Conservation (phyloP, 2,113 vertebrate genomes). For the Phasianus colchicus region DNA sequence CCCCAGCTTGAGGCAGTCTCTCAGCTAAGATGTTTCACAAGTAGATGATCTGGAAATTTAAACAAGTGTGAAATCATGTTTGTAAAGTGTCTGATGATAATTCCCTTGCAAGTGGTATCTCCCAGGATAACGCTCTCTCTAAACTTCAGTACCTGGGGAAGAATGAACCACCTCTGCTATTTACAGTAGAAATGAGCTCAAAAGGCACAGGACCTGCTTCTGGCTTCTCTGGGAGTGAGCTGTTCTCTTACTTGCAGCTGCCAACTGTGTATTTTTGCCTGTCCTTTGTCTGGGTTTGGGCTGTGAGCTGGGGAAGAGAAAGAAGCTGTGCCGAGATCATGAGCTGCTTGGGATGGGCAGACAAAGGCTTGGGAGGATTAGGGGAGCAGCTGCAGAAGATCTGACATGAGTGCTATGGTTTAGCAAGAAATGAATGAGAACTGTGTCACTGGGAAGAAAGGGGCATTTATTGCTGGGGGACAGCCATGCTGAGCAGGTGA, state of each 20-base stretch:
- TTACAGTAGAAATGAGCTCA: neutral
- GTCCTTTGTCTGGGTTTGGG: neutral
- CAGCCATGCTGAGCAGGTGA: slow-evolving; percentile 2
- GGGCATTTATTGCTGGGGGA: neutral
- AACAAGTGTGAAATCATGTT: neutral
- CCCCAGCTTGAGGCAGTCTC: neutral
- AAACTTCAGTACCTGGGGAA: neutral
- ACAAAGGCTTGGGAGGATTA: slow-evolving; percentile 45
- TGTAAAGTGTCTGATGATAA: neutral
- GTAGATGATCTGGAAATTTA: neutral
- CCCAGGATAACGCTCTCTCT: neutral
- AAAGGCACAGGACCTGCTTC: neutral
- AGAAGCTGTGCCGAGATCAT: neutral
- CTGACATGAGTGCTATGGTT: slow-evolving; percentile 51
- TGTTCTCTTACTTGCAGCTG: neutral
- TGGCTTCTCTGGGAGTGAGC: neutral
- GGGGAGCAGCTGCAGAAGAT: slow-evolving; percentile 45
- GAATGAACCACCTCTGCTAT: neutral
- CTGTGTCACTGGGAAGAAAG: slow-evolving; percentile 29
- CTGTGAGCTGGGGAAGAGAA: neutral
- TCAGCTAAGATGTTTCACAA: neutral
- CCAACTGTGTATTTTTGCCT: neutral
- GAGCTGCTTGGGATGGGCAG: neutral
- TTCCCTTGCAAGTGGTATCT: neutral
- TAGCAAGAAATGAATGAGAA: slow-evolving; percentile 37